A percentile compares a stretch with the other conserved stretches of the same genome.
These are phyloP conservation scores for Lucilia cuprina DNA, from an alignment of 1,140 invertebrate genomes.

Conservation along the genomic window DNA sequence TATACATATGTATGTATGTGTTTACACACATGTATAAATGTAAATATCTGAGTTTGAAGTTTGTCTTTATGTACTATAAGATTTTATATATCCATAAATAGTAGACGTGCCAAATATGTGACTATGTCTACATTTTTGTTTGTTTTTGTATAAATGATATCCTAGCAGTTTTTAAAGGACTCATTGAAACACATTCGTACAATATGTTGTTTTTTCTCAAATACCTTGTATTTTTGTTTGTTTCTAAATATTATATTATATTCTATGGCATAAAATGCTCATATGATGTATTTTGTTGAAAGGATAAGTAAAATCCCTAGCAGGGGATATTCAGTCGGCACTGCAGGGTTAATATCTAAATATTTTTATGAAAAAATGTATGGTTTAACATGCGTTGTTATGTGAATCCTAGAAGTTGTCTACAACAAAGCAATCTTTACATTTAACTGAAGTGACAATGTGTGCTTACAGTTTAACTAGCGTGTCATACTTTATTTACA, in stretches of 20 bases:
- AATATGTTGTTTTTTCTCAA: too few relatives aligned
- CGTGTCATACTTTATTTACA: constrained; percentile 34
- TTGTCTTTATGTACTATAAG: not conserved
- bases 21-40: too few relatives aligned
- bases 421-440: constrained; percentile 16
- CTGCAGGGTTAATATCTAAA: too few relatives aligned
- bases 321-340: too few relatives aligned
- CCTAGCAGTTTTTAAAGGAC: too few relatives aligned
- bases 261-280: too few relatives aligned
- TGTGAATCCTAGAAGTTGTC: constrained; percentile 25
- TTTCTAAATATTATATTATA: too few relatives aligned
- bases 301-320: too few relatives aligned
- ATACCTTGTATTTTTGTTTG: too few relatives aligned
- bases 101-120: not conserved
- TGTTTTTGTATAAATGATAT: not conserved
- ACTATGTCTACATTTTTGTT: not conserved
- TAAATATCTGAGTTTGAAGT: not conserved
- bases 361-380: not conserved
- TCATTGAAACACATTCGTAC: too few relatives aligned
- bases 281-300: too few relatives aligned
- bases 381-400: constrained; percentile 18
- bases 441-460: constrained; percentile 31
- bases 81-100: not conserved
- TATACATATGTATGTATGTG: too few relatives aligned
- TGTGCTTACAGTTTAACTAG: constrained; percentile 31